Evolutionary conservation across 2,797 vertebrate genomes (phyloP).

Genomic region (Centropyge bicolor): DNA sequence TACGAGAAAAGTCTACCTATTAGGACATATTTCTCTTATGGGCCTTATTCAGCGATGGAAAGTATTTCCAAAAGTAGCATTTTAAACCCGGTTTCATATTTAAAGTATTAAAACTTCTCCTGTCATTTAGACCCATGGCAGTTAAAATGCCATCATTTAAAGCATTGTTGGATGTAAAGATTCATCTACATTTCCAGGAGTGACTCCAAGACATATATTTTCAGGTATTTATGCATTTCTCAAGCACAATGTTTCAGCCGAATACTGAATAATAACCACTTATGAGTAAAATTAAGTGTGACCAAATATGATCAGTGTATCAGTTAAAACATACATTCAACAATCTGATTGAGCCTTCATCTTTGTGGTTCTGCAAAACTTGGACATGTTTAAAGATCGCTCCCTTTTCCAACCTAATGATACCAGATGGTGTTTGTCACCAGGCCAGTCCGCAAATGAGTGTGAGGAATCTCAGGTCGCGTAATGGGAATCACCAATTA

Average conservation of each 20-base stretch:
- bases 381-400: background rate
- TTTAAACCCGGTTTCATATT: background rate
- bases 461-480: slow-evolving; percentile 60
- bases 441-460: slow-evolving; percentile 67
- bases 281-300: background rate
- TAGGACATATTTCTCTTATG: background rate
- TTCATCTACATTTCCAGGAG: background rate
- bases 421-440: slow-evolving; percentile 63
- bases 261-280: background rate
- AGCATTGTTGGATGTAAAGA: background rate
- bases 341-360: background rate
- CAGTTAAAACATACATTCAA: background rate
- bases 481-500: slow-evolving; percentile 48
- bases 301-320: background rate
- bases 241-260: background rate
- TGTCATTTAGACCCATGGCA: background rate
- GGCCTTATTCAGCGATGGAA: background rate
- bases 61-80: background rate
- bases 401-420: slow-evolving; percentile 43
- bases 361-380: background rate
- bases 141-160: background rate
- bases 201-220: background rate
- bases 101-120: background rate
- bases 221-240: slow-evolving; percentile 5
- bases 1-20: background rate